A percentile compares a stretch with the other conserved stretches of the same genome.
These are phyloP conservation scores for Eulemur rufifrons DNA, from an alignment of 2,113 vertebrate species.

Conservation along the genomic window DNA sequence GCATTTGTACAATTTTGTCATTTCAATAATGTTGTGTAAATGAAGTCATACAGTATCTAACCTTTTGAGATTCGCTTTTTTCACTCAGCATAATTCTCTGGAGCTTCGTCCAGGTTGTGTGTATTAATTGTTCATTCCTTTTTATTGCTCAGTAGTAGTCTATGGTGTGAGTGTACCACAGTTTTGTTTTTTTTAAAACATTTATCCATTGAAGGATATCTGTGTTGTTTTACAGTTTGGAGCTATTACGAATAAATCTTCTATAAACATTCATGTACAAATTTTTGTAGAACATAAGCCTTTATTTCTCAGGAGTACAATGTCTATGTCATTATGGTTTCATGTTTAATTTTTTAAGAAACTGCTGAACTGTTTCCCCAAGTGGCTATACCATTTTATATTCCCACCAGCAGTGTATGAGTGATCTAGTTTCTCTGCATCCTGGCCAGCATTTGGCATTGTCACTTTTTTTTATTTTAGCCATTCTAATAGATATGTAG, in stretches of 20 bases:
- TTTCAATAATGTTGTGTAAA: not conserved
- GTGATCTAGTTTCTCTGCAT: not conserved
- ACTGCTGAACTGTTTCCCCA: not conserved
- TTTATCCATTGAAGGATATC: not conserved
- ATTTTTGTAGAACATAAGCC: not conserved
- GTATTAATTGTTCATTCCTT: not conserved
- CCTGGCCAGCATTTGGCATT: not conserved
- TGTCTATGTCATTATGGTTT: not conserved
- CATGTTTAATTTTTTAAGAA: not conserved
- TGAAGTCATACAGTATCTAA: not conserved
- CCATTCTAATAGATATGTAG: not conserved
- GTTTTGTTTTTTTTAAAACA: not conserved
- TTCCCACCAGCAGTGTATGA: not conserved
- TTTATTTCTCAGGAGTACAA: not conserved
- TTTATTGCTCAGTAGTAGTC: not conserved
- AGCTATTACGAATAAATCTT: not conserved
- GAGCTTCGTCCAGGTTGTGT: not conserved
- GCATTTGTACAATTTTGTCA: not conserved
- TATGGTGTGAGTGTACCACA: not conserved
- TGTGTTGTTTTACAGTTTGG: not conserved
- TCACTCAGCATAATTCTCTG: not conserved
- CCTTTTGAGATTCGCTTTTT: not conserved
- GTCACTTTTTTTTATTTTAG: not conserved
- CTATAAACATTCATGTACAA: not conserved
- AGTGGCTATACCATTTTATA: not conserved